These are phyloP conservation scores for Coecobrya sp. DNA, from an alignment of 2,888 invertebrate species.

Conservation along the genomic window DNA sequence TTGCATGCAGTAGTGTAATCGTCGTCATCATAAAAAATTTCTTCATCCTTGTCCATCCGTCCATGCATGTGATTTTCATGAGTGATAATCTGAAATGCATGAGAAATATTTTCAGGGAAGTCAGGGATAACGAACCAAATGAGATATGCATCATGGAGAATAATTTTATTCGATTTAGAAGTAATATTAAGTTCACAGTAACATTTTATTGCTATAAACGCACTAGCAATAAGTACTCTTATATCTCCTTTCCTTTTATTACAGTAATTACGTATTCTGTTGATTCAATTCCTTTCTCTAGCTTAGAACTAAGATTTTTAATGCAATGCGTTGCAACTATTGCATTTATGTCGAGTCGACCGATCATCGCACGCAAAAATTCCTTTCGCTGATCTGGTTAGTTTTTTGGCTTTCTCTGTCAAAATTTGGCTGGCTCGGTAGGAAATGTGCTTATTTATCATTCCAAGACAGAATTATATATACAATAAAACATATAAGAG, in stretches of 20 bases:
- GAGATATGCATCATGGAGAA: slow-evolving; percentile 21
- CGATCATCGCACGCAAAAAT: slow-evolving; percentile 12
- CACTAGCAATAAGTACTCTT: not conserved
- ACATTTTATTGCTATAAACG: too few relatives aligned
- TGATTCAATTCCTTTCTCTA: not conserved
- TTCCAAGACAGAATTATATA: not conserved
- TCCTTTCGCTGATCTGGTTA: not conserved
- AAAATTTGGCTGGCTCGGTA: not conserved
- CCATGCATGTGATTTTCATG: slow-evolving; percentile 2
- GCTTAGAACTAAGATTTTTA: slow-evolving; percentile 1
- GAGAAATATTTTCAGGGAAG: slow-evolving; percentile 11
- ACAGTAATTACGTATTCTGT: not conserved
- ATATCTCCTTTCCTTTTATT: not conserved
- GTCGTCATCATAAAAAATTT: not conserved
- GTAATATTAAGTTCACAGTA: too few relatives aligned
- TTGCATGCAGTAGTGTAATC: not conserved
- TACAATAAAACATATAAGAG: not conserved
- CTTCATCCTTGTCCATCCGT: too few relatives aligned
- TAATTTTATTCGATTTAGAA: not conserved
- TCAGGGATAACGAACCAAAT: slow-evolving; percentile 31
- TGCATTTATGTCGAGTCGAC: not conserved
- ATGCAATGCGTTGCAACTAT: slow-evolving; percentile 17
- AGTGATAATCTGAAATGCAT: not conserved
- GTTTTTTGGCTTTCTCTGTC: slow-evolving; percentile 9
- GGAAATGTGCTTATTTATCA: slow-evolving; percentile 17